Evolutionary conservation across 2,888 invertebrate genomes (phyloP).

Genomic region (Rhimphoctona megacephalus): DNA sequence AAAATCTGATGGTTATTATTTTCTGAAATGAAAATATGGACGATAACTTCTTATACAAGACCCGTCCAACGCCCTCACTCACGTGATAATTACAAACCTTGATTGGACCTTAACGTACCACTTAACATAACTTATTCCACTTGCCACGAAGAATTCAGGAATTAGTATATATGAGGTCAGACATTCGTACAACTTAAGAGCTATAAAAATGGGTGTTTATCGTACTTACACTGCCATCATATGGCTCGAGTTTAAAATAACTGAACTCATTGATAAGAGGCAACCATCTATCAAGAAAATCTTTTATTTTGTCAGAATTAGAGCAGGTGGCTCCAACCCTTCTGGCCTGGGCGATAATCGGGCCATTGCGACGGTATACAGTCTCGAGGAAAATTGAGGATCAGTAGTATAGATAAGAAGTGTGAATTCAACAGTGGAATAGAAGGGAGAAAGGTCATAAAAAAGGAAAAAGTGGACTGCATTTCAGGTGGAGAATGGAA

Average conservation of each 20-base stretch:
- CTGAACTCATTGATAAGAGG: neutral
- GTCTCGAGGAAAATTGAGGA: constrained; percentile 11
- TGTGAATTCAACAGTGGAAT: constrained; percentile 44
- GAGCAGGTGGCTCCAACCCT: constrained; percentile 13
- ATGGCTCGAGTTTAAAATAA: neutral
- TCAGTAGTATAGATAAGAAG: constrained; percentile 26
- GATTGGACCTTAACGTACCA: neutral
- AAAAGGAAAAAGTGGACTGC: constrained; percentile 38
- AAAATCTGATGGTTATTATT: constrained; percentile 50
- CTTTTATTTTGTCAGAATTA: constrained; percentile 17
- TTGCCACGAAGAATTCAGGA: neutral
- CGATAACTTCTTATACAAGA: constrained; percentile 10
- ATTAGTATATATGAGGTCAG: neutral
- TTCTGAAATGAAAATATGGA: constrained; percentile 13
- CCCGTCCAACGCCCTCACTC: neutral
- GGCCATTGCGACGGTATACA: constrained; percentile 25
- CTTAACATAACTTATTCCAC: neutral
- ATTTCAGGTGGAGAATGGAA: constrained; percentile 48
- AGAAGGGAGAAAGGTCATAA: constrained; percentile 50
- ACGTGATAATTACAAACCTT: neutral
- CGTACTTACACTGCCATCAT: neutral
- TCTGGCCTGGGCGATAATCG: constrained; percentile 16
- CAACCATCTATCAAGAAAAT: neutral
- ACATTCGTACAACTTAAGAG: neutral
- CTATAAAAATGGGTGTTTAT: neutral